phyloP scores from a whole-genome alignment of 2,113 vertebrate genomes.

The Setophaga petechia region DNA sequence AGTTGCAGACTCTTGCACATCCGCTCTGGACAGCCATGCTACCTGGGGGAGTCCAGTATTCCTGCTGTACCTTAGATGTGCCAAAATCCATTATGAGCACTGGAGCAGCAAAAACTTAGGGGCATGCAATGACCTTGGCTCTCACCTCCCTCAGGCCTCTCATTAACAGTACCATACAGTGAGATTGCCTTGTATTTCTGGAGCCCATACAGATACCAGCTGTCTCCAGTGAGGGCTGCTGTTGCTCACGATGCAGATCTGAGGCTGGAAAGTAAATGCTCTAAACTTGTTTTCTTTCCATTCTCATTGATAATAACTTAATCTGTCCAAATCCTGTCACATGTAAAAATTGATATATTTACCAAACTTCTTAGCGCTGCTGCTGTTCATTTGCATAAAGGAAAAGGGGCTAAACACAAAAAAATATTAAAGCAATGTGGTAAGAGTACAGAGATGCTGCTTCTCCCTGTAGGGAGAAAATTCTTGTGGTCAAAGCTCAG shows the following conservation, averaged over 20 bases:
- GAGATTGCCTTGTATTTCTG: neutral
- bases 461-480: neutral
- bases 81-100: neutral
- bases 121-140: neutral
- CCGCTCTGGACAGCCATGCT: neutral
- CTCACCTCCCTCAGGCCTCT: neutral
- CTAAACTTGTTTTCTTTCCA: neutral
- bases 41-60: neutral
- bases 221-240: neutral
- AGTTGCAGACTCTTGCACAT: neutral
- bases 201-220: neutral
- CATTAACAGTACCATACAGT: neutral
- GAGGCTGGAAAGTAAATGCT: neutral
- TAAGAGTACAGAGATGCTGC: neutral
- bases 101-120: neutral
- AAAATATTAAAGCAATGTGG: no score
- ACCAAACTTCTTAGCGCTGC: neutral
- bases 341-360: neutral
- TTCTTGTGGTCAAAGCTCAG: neutral
- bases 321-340: neutral
- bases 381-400: neutral
- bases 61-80: neutral
- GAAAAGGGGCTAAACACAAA: neutral
- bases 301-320: neutral
- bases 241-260: rapidly evolving